Base-by-base conservation (phyloP, 2,888 invertebrate genomes). In the Branchellion lobata region DNA sequence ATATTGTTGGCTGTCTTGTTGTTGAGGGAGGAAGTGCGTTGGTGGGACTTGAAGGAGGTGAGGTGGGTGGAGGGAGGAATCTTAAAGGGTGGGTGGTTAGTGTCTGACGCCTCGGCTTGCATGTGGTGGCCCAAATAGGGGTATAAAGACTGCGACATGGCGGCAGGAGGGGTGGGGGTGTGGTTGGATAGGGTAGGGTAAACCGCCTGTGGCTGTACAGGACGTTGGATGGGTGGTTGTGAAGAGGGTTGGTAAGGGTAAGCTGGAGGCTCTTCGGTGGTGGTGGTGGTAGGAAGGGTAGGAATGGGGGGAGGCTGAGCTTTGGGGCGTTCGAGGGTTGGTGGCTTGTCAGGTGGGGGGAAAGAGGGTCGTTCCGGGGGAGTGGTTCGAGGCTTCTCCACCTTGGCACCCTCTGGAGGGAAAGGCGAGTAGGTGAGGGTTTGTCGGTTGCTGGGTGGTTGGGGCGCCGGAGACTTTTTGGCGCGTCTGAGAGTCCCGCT, bases 31-130 rank as follows among this genome's bases (percentile, higher is more conserved):
- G 21, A n/a, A 18, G 21, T 57, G 3, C 61, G 8, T 8, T 57
- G 61, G 61, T 57, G 61, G 3, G 61, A 24, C 24, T 57, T 57
- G 61, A 57, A 57, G 61, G 61, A 57, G 61, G 61, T 18, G 61
- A 57, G 61, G 21, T 8, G 61, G 18, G 47, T 14, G 8, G 8
- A 18, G 18, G 47, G 18, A 18, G 47, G 47, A 8, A 14, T 47
- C 11, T 8, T 47, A 47, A 47, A 18, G 47, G 47, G 47, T 8
- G 47, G 18, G 47, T 47, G 47, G 47, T 47, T 18, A 18, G 47
- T 47, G 47, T 47, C 18, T 47, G 47, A 18, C 8, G 47, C 11
- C n/a, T n/a, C n/a, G n/a, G n/a, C n/a, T n/a, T n/a, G n/a, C n/a
- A n/a, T n/a, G n/a, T 40, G 5, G 40, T 40, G 40, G 40, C 40